A percentile compares a stretch with the other conserved stretches of the same genome.
Evolutionary conservation across 2,113 vertebrate species (phyloP).

Genomic region (Cygnus buccinator): DNA sequence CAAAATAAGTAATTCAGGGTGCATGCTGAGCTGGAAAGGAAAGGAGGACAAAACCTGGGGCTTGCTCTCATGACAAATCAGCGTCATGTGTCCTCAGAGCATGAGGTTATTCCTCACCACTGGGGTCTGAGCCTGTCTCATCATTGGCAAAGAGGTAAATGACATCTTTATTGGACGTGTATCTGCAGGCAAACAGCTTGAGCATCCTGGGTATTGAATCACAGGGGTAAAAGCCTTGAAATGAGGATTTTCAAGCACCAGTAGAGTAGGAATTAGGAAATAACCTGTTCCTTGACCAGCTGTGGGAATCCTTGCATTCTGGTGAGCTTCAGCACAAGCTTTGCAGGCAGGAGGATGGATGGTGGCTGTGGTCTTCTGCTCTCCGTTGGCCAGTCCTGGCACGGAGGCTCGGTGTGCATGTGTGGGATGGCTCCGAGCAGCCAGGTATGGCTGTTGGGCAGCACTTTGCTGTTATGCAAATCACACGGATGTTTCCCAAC

Average conservation of each 20-base stretch:
- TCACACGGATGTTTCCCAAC: conserved; percentile 6
- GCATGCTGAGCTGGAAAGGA: background rate
- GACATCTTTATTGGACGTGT: background rate
- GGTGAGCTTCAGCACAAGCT: background rate
- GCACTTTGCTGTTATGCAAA: conserved; percentile 12
- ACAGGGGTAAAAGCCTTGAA: background rate
- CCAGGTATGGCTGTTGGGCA: conserved; percentile 26
- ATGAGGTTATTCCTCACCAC: background rate
- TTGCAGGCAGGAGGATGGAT: background rate
- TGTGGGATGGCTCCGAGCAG: background rate
- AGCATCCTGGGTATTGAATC: background rate
- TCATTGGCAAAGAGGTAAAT: background rate
- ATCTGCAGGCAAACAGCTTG: background rate
- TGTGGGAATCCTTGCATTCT: background rate
- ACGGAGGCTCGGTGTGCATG: background rate
- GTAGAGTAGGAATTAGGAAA: background rate
- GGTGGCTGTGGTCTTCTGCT: background rate
- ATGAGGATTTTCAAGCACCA: background rate
- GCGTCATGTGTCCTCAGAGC: background rate
- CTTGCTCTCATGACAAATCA: background rate
- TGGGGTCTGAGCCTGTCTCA: background rate
- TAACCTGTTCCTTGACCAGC: background rate
- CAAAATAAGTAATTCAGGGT: background rate
- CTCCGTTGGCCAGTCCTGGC: background rate
- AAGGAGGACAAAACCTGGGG: background rate